Conservation (phyloP, 2,113 vertebrate species). For the Coracopsis vasa region DNA sequence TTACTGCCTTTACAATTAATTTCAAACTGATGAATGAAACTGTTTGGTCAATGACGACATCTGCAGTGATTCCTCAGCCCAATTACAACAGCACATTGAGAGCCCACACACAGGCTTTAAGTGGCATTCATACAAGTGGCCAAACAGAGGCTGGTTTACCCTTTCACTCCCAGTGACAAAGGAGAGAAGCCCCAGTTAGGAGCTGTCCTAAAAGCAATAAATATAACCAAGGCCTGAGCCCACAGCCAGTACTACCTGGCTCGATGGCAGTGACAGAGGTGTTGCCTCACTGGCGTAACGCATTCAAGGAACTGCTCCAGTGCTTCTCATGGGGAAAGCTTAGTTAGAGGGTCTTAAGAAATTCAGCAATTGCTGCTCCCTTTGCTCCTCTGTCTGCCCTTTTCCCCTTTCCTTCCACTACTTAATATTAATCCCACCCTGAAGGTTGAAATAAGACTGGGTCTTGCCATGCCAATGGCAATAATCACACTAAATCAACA, state of each 20-base stretch:
- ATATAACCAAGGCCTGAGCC: fast-evolving
- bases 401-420: background rate
- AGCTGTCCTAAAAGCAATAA: background rate
- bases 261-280: background rate
- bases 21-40: background rate
- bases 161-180: background rate
- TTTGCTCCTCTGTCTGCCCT: background rate
- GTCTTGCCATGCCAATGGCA: background rate
- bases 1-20: background rate
- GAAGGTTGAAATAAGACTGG: background rate
- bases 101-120: fast-evolving
- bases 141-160: background rate
- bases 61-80: background rate
- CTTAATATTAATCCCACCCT: background rate
- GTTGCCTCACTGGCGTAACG: fast-evolving
- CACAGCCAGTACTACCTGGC: background rate
- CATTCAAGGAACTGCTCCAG: background rate
- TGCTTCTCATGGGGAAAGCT: background rate
- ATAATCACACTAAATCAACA: background rate
- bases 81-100: background rate
- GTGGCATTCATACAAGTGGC: background rate
- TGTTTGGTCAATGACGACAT: background rate
- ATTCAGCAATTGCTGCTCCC: background rate
- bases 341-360: background rate
- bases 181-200: background rate